Base-by-base conservation (phyloP, 2,888 invertebrate genomes). In the Cheilosia vulpina region DNA sequence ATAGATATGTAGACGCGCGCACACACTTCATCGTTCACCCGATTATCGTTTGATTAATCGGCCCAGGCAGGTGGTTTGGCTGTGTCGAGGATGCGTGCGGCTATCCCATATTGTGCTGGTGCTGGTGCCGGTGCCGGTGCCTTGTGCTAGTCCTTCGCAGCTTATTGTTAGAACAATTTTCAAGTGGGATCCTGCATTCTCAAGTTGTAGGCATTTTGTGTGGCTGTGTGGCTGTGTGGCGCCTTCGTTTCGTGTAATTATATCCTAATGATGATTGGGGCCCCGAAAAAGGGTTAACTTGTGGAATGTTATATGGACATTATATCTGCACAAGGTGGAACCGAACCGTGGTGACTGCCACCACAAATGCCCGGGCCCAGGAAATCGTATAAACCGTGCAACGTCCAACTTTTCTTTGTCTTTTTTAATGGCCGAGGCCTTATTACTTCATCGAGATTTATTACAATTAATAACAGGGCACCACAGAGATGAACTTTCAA, bases 391-490 rank as follows among this genome's bases (percentile, higher is more conserved):
- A 34, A 41, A 55, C 75, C 31, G 58, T 50, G 73, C 55, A 63
- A 19, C 73, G 24, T 65, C 63, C 55, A 65, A 45, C n/a, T 75
- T 47, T 66, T 63, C 62, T 71, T 78, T 69, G 62, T 75, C 53
- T 71, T 57, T 71, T 81, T 85, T 85, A 85, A 85, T 85, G 81
- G 72, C 72, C 68, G 60, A 77, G 66, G 72, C 58, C 89, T 89
- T 90, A 89, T 89, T 88, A 89, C 88, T 89, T 89, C 88, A 89
- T 89, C 90, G 89, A 91, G 91, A 91, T 91, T 91, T 91, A 91
- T 91, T 90, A 89, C 91, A 91, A 90, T 90, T 91, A 91, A 91
- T 91, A 91, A 91, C 89, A 91, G 91, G 91, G 90, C 85, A 21
- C 55, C 41, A 50, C 27, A 41, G 65, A 80, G 69, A 63, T 84